Base-by-base conservation (phyloP, 2,888 invertebrate genomes). In the Drosophila antonietae region DNA sequence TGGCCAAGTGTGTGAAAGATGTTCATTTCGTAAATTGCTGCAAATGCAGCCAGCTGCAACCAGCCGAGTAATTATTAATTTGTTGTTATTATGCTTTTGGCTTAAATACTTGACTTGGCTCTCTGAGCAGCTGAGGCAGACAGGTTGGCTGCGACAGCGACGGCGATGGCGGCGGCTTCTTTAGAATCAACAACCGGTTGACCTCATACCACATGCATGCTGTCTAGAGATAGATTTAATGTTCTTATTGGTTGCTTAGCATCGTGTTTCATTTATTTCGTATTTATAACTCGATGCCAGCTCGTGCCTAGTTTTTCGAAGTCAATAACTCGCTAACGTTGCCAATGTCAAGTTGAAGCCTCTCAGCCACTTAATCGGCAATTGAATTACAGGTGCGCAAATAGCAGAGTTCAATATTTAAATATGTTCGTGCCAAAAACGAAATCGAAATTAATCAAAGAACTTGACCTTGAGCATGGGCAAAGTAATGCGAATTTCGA, bases 151-250 rank as follows among this genome's bases (percentile, higher is more conserved):
- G 49, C 49, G 46, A 18, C 43, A 5, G 39, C 41, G 4, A 23
- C 46, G 49, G 10, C 46, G 6, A n/a, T 18, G 58, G 59, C 86
- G 28, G 15, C 47, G 68, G 57, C 86, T 77, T 68, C 78, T 78
- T 66, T 71, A 75, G 84, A 78, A 83, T 33, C 75, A 44, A 61
- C 71, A 87, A 87, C 87, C 87, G 88, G 87, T 88, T 82, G 86
- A 86, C 87, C 87, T 87, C 83, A 82, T 77, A 80, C 80, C 78
- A 73, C 67, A 80, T 83, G 75, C 83, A 86, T 73, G 80, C 64
- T 80, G 81, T 70, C 75, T 72, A 73, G 58, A 70, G 81, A 67
- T 70, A 65, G 70, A 72, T 33, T 37, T 18, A 74, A 57, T 75
- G 68, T 81, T 86, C 75, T 83, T 78, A 75, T 73, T 78, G 75